Base-by-base conservation (phyloP, 2,888 invertebrate species). In the Sepioteuthis lessoniana region DNA sequence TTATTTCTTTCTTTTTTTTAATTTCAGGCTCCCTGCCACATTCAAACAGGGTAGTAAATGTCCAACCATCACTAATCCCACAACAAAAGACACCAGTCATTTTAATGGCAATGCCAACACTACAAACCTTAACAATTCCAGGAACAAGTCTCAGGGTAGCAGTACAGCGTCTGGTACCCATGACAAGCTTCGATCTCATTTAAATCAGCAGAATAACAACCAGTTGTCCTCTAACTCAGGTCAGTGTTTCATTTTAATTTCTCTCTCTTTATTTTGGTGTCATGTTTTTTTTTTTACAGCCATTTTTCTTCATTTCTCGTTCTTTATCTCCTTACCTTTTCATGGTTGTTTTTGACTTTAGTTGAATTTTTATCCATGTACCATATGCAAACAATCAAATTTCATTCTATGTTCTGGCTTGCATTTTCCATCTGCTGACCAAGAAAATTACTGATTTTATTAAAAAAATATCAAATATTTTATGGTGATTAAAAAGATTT, bases 1-100 rank as follows among this genome's bases (percentile, higher is more conserved):
- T 31, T 8, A 37, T 60, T 31, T 60, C 35, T 37, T 28, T 31
- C 93, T 42, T 90, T 55, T 90, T 92, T 37, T 90, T 94, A 55
- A 55, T 96, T 96, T 42, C 96, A 96, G 96, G 95, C 95, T 96
- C 93, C 96, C 96, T 76, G 95, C 96, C 47, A 96, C 96, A 94
- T 96, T 95, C 94, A 96, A 96, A 91, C 95, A 95, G 93, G 95
- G 95, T 90, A 96, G 95, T 93, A 95, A 95, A 94, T 96, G 95
- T 94, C 95, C 96, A 5, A 95, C 96, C 28, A 95, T 95, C 94
- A 95, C 96, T 25, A 96, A 96, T 94, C 95, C 96, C 60, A 95
- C 96, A 91, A 95, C 95, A 47, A 96, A 96, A 94, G 95, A 96
- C 92, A 91, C 94, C 90, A 60, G 94, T 46, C 93, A 93, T 60